Evolutionary conservation across 2,113 vertebrate genomes (phyloP).

Genomic region (Equus quagga): DNA sequence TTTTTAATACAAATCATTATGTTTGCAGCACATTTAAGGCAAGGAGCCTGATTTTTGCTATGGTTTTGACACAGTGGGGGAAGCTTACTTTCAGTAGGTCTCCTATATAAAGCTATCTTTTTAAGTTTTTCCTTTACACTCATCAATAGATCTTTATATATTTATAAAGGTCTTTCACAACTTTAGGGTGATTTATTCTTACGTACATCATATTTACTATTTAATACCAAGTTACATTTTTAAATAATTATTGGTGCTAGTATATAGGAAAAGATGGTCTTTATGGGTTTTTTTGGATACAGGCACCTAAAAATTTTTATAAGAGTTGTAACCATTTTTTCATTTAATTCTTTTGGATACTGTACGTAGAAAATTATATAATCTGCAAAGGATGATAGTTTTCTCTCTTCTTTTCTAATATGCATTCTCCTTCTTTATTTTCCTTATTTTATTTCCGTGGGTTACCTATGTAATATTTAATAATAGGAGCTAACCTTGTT

Average conservation of each 20-base stretch:
- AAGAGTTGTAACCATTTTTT: background rate
- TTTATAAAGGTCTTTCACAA: background rate
- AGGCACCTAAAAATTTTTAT: background rate
- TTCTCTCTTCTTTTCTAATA: constrained; percentile 7
- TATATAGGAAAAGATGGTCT: background rate
- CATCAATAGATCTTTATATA: background rate
- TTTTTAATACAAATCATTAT: background rate
- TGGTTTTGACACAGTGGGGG: background rate
- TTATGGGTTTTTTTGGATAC: background rate
- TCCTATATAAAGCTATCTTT: background rate
- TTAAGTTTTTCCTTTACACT: background rate
- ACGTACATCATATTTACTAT: background rate
- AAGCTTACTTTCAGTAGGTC: background rate
- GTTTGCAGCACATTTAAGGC: background rate
- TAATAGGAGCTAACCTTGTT: background rate
- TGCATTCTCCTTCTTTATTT: background rate
- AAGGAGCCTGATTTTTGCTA: background rate
- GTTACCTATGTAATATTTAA: background rate
- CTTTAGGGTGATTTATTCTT: background rate
- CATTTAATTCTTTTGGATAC: background rate
- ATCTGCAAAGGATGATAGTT: background rate
- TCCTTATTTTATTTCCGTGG: background rate
- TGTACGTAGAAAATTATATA: background rate
- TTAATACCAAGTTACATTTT: constrained; percentile 16
- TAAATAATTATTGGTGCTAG: background rate